Percentiles rank a stretch among this genome's conserved stretches.
phyloP scores from a whole-genome alignment of 2,797 vertebrate species.

The Pitangus sulphuratus region DNA sequence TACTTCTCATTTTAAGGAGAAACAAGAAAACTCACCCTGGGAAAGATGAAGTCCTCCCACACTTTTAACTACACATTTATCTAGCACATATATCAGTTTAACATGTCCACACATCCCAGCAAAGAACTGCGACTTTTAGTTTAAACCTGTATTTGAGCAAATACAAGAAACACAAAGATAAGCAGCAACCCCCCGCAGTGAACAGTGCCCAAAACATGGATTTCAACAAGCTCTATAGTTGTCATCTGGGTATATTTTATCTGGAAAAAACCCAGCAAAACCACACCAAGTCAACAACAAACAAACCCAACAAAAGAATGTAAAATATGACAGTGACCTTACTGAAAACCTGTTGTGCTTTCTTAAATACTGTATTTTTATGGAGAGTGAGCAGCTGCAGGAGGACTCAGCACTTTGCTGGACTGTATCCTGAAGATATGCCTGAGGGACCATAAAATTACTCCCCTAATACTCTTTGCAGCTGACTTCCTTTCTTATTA shows the following conservation, averaged over 20 bases:
- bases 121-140: conserved; percentile 40
- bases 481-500: not conserved
- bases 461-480: not conserved
- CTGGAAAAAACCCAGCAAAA: too few species aligned
- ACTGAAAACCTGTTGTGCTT: conserved; percentile 2
- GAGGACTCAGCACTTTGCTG: not conserved
- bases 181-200: not conserved
- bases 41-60: conserved; percentile 69
- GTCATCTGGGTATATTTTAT: not conserved
- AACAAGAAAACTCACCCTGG: conserved; percentile 63
- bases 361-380: not conserved
- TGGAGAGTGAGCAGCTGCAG: not conserved
- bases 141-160: conserved; percentile 34
- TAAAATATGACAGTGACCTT: not conserved
- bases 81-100: conserved; percentile 72
- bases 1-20: conserved; percentile 73
- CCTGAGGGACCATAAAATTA: not conserved
- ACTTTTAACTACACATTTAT: conserved; percentile 69
- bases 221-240: not conserved
- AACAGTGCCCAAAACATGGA: not conserved
- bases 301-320: not conserved
- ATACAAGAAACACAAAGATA: not conserved
- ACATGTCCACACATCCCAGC: conserved; percentile 50
- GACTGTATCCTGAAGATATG: not conserved
- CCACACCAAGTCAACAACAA: not conserved